Percentiles rank a stretch among this genome's conserved stretches.
These are phyloP conservation scores for Osmerus eperlanus DNA, from an alignment of 2,113 vertebrate species.

Conservation along the genomic window DNA sequence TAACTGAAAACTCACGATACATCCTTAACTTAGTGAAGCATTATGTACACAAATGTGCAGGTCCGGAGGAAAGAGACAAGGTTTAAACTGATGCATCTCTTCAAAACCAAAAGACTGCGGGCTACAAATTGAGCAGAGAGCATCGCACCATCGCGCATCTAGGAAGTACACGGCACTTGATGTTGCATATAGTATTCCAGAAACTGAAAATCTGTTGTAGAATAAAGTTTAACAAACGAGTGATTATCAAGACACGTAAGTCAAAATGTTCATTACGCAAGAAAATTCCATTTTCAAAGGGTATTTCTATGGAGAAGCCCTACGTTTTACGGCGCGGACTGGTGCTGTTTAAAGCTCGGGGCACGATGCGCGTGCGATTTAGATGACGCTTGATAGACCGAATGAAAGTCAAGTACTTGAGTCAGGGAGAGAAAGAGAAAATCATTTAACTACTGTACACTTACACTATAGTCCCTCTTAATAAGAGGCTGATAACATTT, in stretches of 20 bases:
- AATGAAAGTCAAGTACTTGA: conserved; percentile 7
- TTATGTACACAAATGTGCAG: conserved; percentile 48
- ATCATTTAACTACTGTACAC: too few relatives aligned
- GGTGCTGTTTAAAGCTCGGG: not conserved
- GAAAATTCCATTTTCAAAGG: not conserved
- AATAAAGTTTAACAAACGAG: conserved; percentile 1
- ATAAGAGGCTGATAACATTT: too few relatives aligned
- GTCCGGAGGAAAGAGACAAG: conserved; percentile 63
- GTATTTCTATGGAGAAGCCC: not conserved
- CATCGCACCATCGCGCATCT: conserved; percentile 32
- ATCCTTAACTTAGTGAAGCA: conserved; percentile 60
- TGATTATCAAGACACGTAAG: not conserved
- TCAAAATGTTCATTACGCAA: not conserved
- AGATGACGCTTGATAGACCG: not conserved
- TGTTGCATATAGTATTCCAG: conserved; percentile 31
- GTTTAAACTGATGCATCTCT: conserved; percentile 60
- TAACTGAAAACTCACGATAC: conserved; percentile 24
- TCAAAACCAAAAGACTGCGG: conserved; percentile 59
- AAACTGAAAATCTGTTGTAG: not conserved
- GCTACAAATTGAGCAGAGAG: conserved; percentile 33
- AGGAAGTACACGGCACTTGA: conserved; percentile 45
- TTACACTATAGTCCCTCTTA: too few relatives aligned
- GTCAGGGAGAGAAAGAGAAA: conserved; percentile 24
- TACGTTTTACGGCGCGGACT: not conserved
- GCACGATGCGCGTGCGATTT: conserved; percentile 7